Evolutionary conservation across 1,140 invertebrate species (phyloP).

Genomic region (Berghia stephanieae): DNA sequence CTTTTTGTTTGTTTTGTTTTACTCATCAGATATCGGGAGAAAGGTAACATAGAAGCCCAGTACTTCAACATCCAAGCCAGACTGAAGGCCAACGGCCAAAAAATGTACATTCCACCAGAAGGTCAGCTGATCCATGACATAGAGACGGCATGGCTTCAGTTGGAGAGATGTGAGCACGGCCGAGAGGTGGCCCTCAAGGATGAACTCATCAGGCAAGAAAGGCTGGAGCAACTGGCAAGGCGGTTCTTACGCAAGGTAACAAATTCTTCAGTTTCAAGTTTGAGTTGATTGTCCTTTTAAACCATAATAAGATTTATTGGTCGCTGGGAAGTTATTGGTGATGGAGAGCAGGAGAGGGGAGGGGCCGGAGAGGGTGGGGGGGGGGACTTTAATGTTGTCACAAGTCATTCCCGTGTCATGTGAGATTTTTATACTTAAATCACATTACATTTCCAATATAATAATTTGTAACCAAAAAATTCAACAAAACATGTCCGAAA

Average conservation of each 20-base stretch:
- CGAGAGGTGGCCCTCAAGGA: constrained; percentile 91
- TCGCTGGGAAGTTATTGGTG: too few species aligned
- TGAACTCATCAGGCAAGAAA: constrained; percentile 91
- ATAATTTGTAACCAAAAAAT: too few species aligned
- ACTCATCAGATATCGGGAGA: constrained; percentile 84
- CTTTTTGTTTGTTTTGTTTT: constrained; percentile 8
- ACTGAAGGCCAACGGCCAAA: constrained; percentile 91
- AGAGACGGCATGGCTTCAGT: constrained; percentile 88
- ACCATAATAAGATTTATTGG: too few species aligned
- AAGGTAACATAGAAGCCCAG: constrained; percentile 95
- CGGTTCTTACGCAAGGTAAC: constrained; percentile 92
- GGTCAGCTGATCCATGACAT: constrained; percentile 86
- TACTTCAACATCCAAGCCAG: constrained; percentile 97
- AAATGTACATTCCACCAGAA: constrained; percentile 88
- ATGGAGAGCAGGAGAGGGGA: too few species aligned
- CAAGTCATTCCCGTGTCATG: too few species aligned
- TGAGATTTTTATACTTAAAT: too few species aligned
- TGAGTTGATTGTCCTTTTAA: too few species aligned
- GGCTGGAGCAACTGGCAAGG: constrained; percentile 93
- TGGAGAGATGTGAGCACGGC: constrained; percentile 94
- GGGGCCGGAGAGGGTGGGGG: too few species aligned
- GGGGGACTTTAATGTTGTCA: too few species aligned
- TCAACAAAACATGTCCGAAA: too few species aligned
- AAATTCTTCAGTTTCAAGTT: too few species aligned
- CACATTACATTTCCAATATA: too few species aligned